Percentiles rank a stretch among this genome's conserved stretches.
phyloP scores from a whole-genome alignment of 1,140 invertebrate genomes.

The Hylaeus volcanicus region DNA sequence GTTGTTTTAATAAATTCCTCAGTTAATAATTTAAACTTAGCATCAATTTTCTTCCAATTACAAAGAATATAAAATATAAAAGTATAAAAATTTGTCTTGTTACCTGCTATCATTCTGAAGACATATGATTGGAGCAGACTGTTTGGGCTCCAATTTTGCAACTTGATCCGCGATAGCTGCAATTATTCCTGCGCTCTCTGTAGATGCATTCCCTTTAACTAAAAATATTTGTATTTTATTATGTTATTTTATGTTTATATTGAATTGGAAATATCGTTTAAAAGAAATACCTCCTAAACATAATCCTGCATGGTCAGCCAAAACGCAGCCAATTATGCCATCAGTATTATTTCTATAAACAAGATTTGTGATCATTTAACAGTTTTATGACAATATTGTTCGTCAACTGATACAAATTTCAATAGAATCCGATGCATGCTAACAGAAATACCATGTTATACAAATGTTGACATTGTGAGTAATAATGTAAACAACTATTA shows the following conservation, averaged over 20 bases:
- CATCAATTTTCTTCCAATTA: conserved; percentile 1
- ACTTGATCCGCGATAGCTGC: conserved; percentile 77
- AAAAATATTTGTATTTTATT: conserved; percentile 40
- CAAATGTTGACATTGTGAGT: neutral
- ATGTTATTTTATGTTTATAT: neutral
- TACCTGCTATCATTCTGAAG: conserved; percentile 78
- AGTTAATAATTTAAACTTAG: neutral
- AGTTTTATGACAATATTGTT: conserved; percentile 5
- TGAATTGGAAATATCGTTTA: conserved; percentile 1
- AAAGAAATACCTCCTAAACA: conserved; percentile 75
- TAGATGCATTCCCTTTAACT: conserved; percentile 77
- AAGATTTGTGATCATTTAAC: conserved; percentile 6
- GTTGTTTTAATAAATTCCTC: conserved; percentile 26
- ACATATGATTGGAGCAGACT: conserved; percentile 72
- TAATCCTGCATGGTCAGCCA: conserved; percentile 77
- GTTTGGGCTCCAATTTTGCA: conserved; percentile 75
- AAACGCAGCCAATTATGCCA: conserved; percentile 73
- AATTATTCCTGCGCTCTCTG: conserved; percentile 77
- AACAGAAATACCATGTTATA: neutral
- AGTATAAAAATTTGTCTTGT: conserved; percentile 2
- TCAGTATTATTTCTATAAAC: conserved; percentile 66
- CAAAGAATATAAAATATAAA: neutral
- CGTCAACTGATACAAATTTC: neutral
- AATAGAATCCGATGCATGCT: too few species aligned
- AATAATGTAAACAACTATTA: conserved; percentile 13